phyloP scores from a whole-genome alignment of 2,797 vertebrate genomes.

The Halcyon leucocephala region DNA sequence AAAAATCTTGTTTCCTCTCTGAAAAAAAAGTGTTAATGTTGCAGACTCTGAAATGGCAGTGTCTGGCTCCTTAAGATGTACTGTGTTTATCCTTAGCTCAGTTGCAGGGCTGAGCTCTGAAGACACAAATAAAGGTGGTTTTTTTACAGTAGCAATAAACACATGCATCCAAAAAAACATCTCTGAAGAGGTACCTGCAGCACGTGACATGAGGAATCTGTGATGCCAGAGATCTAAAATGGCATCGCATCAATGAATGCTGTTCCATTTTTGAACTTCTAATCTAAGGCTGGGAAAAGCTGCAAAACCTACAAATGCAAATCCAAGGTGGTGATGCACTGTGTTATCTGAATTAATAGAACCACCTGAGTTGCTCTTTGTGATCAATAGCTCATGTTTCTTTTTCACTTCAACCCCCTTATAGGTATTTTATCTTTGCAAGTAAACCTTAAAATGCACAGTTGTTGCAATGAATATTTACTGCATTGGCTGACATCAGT shows the following conservation, averaged over 20 bases:
- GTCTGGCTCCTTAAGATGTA: not conserved
- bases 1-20: not conserved
- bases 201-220: not conserved
- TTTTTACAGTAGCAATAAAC: not conserved
- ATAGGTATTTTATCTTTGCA: not conserved
- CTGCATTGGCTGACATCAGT: not conserved
- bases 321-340: not conserved
- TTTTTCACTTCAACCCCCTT: not conserved
- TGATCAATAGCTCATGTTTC: not conserved
- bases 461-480: conserved; percentile 11
- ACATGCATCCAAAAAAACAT: not conserved
- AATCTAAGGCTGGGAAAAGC: not conserved
- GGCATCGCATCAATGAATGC: not conserved
- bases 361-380: not conserved
- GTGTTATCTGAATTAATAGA: not conserved
- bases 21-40: not conserved
- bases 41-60: not conserved
- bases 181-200: not conserved
- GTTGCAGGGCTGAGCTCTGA: not conserved
- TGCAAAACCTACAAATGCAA: not conserved
- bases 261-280: not conserved
- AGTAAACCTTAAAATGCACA: conserved; percentile 38
- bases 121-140: not conserved
- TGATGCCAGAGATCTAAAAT: not conserved
- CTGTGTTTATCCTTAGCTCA: not conserved